Evolutionary conservation across 2,888 invertebrate species (phyloP), one percentile per base, ranked within the genome.

Genomic region (Athalia cordata): DNA sequence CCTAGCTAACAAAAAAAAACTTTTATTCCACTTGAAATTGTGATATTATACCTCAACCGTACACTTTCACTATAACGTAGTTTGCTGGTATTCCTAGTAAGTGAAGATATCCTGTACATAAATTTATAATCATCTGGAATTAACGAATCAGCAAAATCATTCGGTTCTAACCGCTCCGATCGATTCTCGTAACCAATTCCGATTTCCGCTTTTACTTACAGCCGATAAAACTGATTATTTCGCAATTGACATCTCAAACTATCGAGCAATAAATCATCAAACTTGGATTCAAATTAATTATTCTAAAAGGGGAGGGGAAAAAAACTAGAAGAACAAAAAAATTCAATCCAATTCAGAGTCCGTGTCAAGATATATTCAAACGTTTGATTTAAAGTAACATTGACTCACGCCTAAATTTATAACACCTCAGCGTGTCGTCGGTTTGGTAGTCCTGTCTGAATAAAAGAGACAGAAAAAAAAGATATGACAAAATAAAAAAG

Each of bases 1-100:
- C 29, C 29, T 29, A 29, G 29, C 29, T 29, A 0, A 29, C 29
- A 2, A 29, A 29, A 29, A 29, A 29, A 29, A 29, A 75, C 8
- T 75, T 75, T 75, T 64, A 61, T 7, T 66, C 45, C n/a, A 13
- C 59, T 9, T 50, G 59, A 9, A 9, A 45, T 5, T 49, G 11
- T 50, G 50, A 7, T 29, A 29, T 29, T 29, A 62, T 59, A 15
- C 59, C 72, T 59, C 15, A 47, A 72, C 57, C 59, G 59, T 72
- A 62, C 59, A 75, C 75, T 75, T 75, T 75, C 75, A 62, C 75
- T 62, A 15, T 62, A 47, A 59, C 59, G 57, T 57, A 55, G 55
- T 55, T n/a, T 11, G 7, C 59, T 72, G 72, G 45, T 45, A 72
- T 72, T 72, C 47, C 59, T 9, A 47, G 47, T 4, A 72, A 1